phyloP scores from a whole-genome alignment of 2,113 vertebrate genomes.

The Syngnathus floridae region DNA sequence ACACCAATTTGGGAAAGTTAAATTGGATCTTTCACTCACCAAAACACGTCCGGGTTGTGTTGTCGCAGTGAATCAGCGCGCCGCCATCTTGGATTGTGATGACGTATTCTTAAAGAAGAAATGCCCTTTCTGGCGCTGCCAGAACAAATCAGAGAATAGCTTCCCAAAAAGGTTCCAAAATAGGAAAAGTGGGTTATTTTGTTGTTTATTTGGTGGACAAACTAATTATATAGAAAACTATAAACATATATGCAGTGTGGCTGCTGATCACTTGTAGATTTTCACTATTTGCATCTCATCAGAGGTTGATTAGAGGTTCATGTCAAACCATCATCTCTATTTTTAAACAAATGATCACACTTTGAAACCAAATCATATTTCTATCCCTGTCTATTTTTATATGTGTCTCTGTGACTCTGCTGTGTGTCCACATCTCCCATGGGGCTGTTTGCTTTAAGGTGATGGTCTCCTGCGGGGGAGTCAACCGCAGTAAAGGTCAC shows the following conservation, averaged over 20 bases:
- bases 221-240: not conserved
- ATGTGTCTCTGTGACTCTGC: slow-evolving; percentile 17
- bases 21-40: not conserved
- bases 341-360: not conserved
- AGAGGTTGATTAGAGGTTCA: too few species aligned
- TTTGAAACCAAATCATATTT: not conserved
- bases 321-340: not conserved
- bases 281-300: not conserved
- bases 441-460: slow-evolving; percentile 57
- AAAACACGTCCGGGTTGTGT: not conserved
- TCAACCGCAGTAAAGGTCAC: slow-evolving; percentile 74
- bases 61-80: not conserved
- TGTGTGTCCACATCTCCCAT: slow-evolving; percentile 48
- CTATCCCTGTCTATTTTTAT: slow-evolving; percentile 12
- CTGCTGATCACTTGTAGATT: not conserved
- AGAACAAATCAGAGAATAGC: too few species aligned
- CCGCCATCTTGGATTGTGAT: not conserved
- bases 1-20: not conserved
- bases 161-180: too few species aligned
- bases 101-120: slow-evolving; percentile 7
- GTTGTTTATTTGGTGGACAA: not conserved
- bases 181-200: too few species aligned
- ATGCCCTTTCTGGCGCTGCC: not conserved
- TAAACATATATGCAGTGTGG: not conserved
- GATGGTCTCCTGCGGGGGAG: slow-evolving; percentile 64